Evolutionary conservation across 1,140 invertebrate species (phyloP), one percentile per base, ranked within the genome.

Genomic region (Dendrolimus punctatus): DNA sequence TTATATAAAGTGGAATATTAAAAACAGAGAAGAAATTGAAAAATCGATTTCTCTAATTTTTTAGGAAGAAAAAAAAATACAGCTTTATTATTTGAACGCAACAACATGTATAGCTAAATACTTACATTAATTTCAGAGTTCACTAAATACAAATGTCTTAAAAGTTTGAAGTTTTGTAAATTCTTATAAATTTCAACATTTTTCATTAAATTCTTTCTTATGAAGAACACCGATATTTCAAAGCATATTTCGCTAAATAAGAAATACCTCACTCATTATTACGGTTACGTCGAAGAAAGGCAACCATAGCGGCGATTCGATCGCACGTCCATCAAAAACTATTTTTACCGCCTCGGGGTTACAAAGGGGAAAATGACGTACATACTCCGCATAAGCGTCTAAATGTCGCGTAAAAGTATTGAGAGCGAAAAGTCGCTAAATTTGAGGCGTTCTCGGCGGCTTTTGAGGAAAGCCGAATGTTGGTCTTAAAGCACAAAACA

Each of bases 341-440:
- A 68, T 60, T 68, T 69, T 74, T 68, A 65, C 66, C 51, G 56
- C 66, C 48, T 60, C 56, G 49, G 51, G 41, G 53, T 66, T 49
- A 62, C 58, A 62, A 62, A 70, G 46, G 60, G 59, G 60, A 66
- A 73, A 69, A 74, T 73, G 59, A 68, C 64, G 60, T 66, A 70
- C 62, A 74, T 66, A 64, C 60, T 63, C 57, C 37, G 53, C 53
- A 56, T 64, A 66, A 76, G 54, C 66, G 56, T 68, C 71, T 79
- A 80, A 80, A 80, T 72, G 79, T 78, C 66, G 62, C 72, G 69
- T 80, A 80, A 84, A 82, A 76, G 75, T 76, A 76, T 83, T 71
- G 72, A 74, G 73, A 73, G 78, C 77, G 76, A 82, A 80, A 81
- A 83, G 80, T 82, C 78, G 80, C 78, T 81, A 81, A 85, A 81